Percentiles rank a stretch among this genome's conserved stretches.
Conservation (phyloP, 1,140 invertebrate species). For the Pteromalus puparum region DNA sequence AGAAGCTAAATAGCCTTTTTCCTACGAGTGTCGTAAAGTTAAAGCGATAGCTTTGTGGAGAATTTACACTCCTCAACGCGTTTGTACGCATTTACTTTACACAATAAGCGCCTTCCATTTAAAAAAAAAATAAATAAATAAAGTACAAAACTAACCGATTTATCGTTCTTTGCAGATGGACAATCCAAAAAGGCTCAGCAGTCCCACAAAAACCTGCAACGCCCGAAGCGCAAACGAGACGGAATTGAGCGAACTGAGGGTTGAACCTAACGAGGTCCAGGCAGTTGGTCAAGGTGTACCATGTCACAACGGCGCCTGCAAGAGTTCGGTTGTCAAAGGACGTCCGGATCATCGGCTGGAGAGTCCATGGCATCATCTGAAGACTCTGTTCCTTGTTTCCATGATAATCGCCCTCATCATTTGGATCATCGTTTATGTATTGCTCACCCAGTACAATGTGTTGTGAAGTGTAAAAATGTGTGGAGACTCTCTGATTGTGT, state of each 20-base stretch:
- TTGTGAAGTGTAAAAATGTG: constrained; percentile 2
- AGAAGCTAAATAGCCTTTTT: not conserved
- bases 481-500: not conserved
- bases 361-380: constrained; percentile 75
- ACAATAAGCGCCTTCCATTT: too few relatives aligned
- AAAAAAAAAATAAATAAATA: too few relatives aligned
- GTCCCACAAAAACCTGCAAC: not conserved
- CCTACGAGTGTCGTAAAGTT: not conserved
- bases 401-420: constrained; percentile 71
- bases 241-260: constrained; percentile 62
- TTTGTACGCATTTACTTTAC: not conserved
- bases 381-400: constrained; percentile 73
- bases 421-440: constrained; percentile 74
- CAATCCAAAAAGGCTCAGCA: not conserved
- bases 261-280: constrained; percentile 53
- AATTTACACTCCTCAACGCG: too few relatives aligned
- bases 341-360: constrained; percentile 57
- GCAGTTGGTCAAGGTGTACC: not conserved
- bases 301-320: constrained; percentile 57
- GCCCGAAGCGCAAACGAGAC: constrained; percentile 41
- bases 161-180: constrained; percentile 39
- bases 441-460: constrained; percentile 66
- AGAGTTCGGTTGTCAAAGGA: constrained; percentile 3
- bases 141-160: not conserved
- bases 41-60: not conserved